Percentiles rank a stretch among this genome's conserved stretches.
phyloP scores from a whole-genome alignment of 2,113 vertebrate genomes.

The Solea senegalensis region DNA sequence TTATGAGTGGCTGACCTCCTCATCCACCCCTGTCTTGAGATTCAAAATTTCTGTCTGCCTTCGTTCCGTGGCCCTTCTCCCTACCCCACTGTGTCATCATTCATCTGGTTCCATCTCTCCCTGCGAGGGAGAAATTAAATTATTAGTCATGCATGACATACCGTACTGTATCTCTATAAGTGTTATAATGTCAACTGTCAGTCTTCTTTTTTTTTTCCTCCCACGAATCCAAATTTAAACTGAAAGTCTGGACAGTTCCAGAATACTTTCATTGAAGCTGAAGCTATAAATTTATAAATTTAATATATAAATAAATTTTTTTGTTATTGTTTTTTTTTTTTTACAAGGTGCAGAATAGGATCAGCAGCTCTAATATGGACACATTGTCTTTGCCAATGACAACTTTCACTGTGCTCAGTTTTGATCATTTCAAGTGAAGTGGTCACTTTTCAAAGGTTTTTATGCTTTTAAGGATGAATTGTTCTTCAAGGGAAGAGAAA shows the following conservation, averaged over 20 bases:
- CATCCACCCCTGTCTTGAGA: constrained; percentile 20
- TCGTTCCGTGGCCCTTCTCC: constrained; percentile 6
- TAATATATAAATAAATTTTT: no score
- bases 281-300: no score
- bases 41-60: constrained; percentile 15
- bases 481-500: constrained; percentile 20
- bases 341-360: neutral
- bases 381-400: constrained; percentile 24
- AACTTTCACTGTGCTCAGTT: constrained; percentile 11
- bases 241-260: constrained; percentile 12
- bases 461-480: constrained; percentile 24
- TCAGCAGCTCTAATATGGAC: constrained; percentile 4
- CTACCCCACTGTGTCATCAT: constrained; percentile 38
- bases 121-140: constrained; percentile 44
- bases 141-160: constrained; percentile 50
- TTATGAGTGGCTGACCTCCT: constrained; percentile 46
- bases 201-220: neutral
- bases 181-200: constrained; percentile 22
- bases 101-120: constrained; percentile 37
- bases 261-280: neutral
- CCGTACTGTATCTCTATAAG: constrained; percentile 22
- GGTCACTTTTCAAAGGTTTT: constrained; percentile 15
- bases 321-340: neutral
- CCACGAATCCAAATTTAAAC: constrained; percentile 21
- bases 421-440: neutral